Evolutionary conservation across 1,140 invertebrate genomes (phyloP).

Genomic region (Panagrolaimus sp.): DNA sequence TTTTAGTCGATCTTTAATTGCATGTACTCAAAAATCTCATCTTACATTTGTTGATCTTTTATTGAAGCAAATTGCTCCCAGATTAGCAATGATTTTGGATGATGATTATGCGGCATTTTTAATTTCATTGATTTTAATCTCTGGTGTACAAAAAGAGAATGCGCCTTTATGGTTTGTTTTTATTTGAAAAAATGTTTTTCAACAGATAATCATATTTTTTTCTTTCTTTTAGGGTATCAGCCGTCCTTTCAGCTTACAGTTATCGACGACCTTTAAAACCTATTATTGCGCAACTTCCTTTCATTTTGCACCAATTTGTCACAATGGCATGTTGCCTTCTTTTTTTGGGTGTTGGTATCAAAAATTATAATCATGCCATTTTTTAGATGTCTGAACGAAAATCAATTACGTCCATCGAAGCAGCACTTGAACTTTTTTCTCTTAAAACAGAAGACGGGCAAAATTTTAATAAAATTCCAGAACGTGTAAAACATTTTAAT

Average conservation of each 20-base stretch:
- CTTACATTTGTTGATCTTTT: neutral
- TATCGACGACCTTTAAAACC: neutral
- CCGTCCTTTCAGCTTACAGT: neutral
- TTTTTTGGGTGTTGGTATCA: no score
- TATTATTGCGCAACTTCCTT: neutral
- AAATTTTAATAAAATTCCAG: constrained; percentile 1
- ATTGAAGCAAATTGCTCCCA: constrained; percentile 5
- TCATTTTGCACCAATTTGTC: constrained; percentile 3
- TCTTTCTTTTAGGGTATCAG: constrained; percentile 1
- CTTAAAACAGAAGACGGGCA: constrained; percentile 6
- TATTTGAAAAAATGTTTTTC: neutral
- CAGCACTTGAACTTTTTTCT: constrained; percentile 12
- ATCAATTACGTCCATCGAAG: constrained; percentile 5
- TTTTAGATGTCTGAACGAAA: constrained; percentile 12
- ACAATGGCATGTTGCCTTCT: neutral
- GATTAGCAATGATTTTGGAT: constrained; percentile 11
- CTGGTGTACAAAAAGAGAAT: neutral
- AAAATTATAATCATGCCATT: neutral
- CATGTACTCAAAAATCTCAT: neutral
- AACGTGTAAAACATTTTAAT: constrained; percentile 3
- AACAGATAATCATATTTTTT: neutral
- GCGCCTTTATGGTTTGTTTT: neutral
- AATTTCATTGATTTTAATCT: neutral
- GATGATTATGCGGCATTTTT: constrained; percentile 7
- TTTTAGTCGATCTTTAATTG: neutral